phyloP scores from a whole-genome alignment of 2,113 vertebrate genomes.

The Muscicapa adusta region DNA sequence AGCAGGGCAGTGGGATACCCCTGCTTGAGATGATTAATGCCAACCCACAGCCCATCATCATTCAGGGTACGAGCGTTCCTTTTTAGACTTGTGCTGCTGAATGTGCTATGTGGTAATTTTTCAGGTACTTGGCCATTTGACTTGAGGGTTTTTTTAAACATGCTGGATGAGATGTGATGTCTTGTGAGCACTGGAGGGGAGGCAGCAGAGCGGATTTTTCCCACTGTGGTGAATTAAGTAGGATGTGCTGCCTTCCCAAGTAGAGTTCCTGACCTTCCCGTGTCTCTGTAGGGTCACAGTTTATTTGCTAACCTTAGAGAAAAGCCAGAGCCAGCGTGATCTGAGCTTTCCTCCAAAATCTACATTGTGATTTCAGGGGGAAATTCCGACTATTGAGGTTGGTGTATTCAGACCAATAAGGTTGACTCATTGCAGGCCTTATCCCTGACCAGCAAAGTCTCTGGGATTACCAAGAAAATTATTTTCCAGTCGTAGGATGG shows the following conservation, averaged over 20 bases:
- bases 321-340: background rate
- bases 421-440: background rate
- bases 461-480: background rate
- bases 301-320: background rate
- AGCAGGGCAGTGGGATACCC: background rate
- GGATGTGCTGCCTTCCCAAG: background rate
- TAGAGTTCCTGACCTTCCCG: rapidly evolving
- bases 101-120: background rate
- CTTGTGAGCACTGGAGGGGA: background rate
- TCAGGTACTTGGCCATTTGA: background rate
- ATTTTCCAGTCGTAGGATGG: background rate
- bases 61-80: background rate
- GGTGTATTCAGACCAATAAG: background rate
- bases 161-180: background rate
- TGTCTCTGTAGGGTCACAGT: background rate
- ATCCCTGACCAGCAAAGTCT: background rate
- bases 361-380: rapidly evolving
- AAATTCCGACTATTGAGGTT: background rate
- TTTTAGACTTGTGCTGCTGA: rapidly evolving
- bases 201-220: background rate
- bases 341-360: background rate
- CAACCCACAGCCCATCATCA: background rate
- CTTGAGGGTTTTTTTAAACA: background rate
- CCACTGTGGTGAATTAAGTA: background rate
- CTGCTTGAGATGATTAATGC: background rate